Percentiles rank a stretch among this genome's conserved stretches.
Conservation (phyloP, 2,888 invertebrate species). For the Tyria jacobaeae region DNA sequence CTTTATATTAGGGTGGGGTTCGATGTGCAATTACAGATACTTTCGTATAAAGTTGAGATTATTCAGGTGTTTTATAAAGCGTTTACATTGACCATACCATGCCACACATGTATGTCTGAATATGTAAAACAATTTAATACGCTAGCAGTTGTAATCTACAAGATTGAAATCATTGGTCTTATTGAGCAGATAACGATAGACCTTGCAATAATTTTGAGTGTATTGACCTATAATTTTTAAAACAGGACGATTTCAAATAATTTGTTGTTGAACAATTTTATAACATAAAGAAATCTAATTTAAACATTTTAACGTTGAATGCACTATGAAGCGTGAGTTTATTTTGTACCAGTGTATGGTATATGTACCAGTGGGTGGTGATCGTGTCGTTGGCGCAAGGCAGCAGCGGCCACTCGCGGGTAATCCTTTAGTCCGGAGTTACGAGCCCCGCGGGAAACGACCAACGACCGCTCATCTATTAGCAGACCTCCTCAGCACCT, state of each 20-base stretch:
- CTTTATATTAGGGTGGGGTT: neutral
- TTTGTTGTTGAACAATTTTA: no score
- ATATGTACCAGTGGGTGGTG: neutral
- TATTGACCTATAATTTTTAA: no score
- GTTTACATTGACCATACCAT: neutral
- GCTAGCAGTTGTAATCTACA: neutral
- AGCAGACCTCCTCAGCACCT: neutral
- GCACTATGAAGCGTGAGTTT: neutral
- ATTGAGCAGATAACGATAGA: no score
- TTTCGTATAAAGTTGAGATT: neutral
- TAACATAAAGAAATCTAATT: no score
- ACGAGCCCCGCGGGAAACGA: slow-evolving; percentile 17
- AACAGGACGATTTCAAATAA: no score
- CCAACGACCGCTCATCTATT: slow-evolving; percentile 11
- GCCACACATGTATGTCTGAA: no score
- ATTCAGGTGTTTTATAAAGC: neutral
- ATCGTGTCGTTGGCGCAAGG: neutral
- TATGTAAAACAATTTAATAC: neutral
- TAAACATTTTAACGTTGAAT: no score
- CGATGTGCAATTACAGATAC: neutral
- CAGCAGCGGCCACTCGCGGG: neutral
- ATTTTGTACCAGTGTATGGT: neutral
- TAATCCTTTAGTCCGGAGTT: slow-evolving; percentile 13
- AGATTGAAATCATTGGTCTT: no score
- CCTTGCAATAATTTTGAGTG: no score